These are phyloP conservation scores for Struthio camelus DNA, from an alignment of 2,113 vertebrate species.

Conservation along the genomic window DNA sequence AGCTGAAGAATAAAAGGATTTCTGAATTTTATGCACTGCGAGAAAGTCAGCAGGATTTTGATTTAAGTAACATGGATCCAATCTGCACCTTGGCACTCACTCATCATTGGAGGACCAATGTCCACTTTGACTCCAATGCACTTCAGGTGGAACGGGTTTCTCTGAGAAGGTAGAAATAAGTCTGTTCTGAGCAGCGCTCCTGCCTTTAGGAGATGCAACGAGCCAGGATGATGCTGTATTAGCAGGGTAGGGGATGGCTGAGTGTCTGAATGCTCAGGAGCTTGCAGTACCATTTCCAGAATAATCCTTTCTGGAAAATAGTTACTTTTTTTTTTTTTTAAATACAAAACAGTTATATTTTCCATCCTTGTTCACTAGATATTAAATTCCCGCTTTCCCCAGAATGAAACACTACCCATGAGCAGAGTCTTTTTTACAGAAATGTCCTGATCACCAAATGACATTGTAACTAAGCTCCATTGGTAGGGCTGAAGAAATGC, in stretches of 20 bases:
- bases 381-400: neutral
- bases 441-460: neutral
- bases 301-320: neutral
- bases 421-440: neutral
- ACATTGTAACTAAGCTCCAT: neutral
- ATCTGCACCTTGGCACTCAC: neutral
- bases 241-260: neutral
- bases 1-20: neutral
- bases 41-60: neutral
- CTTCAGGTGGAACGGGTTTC: neutral
- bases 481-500: neutral
- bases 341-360: neutral
- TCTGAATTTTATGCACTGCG: neutral
- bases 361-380: neutral
- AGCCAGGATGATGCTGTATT: neutral
- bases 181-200: neutral
- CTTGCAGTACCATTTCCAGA: neutral
- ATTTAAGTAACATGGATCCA: neutral
- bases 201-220: neutral
- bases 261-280: neutral
- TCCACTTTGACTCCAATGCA: neutral
- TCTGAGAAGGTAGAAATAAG: neutral
- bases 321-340: neutral
- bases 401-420: fast-evolving
- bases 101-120: neutral